These are phyloP conservation scores for Varroa destructor DNA, from an alignment of 1,140 invertebrate genomes.

Conservation along the genomic window DNA sequence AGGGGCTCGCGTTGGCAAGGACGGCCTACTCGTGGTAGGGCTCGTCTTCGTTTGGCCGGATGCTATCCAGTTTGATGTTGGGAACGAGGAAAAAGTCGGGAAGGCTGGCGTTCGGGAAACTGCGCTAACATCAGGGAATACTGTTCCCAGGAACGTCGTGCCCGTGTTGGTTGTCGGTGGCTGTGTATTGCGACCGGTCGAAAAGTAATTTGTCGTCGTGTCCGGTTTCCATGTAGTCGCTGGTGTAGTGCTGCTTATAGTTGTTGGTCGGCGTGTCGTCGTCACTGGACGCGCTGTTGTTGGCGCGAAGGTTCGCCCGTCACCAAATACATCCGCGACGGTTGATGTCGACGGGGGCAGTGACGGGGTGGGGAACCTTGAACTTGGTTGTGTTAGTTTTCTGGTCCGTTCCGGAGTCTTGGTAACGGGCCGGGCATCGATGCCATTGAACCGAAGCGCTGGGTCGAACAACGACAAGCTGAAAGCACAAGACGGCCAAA, in stretches of 20 bases:
- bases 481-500: not conserved
- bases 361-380: not conserved
- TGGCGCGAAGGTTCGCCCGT: not conserved
- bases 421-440: constrained; percentile 11
- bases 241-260: not conserved
- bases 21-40: not conserved
- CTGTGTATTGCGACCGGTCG: not conserved
- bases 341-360: constrained; percentile 12
- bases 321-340: constrained; percentile 8
- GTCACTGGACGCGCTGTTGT: too few relatives aligned
- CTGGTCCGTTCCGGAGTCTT: constrained; percentile 17
- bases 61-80: too few relatives aligned
- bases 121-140: too few relatives aligned
- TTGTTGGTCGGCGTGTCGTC: too few relatives aligned
- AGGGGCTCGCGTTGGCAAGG: constrained; percentile 16
- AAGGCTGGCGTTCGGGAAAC: too few relatives aligned
- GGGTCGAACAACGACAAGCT: constrained; percentile 10
- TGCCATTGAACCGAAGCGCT: constrained; percentile 10
- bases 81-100: too few relatives aligned
- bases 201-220: not conserved
- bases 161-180: too few relatives aligned
- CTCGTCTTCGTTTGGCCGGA: not conserved
- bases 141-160: too few relatives aligned
- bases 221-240: constrained; percentile 4
- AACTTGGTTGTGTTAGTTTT: constrained; percentile 18